Base-by-base conservation (phyloP, 1,140 invertebrate genomes). In the Trialeurodes vaporariorum region DNA sequence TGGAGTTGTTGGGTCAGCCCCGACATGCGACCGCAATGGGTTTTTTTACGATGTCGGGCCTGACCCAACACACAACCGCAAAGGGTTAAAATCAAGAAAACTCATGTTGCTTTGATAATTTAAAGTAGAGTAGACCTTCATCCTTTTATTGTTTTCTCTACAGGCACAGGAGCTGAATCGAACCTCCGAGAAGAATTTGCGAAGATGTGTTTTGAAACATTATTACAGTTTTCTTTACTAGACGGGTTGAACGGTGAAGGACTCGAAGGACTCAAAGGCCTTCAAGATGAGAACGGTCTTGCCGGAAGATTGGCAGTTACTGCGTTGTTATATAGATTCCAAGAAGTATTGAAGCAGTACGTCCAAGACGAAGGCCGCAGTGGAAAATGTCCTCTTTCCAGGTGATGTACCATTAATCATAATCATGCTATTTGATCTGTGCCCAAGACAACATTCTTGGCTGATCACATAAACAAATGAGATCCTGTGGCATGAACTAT, bases 191-290 rank as follows among this genome's bases (percentile, higher is more conserved):
- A 98, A 79, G 94, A 97, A 75, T 97, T 98, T 81, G 94, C 95
- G 24, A 91, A 95, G 75, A 91, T 90, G 0, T 98, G 96, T 76
- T 98, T 98, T 76, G 94, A 98, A 79, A 97, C 95, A 0, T 81
- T 98, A 24, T 83, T 98, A 17, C 93, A 97, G 78, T 98, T 97
- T 81, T 96, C 94, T 0, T 82, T 88, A 68, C 81, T 87, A 27
- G 87, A 91, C 74, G 86, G 88, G 70, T 72, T 85, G 59, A 81
- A 80, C 70, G 78, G 79, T 5, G 64, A 65, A 58, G 68, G 80
- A 83, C 65, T 72, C 77, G 73, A 67, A 63, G 25, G 68, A 69
- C 25, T 58, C 21, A 17, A 25, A 26, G 71, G 72, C 12, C 63
- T 25, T n/a, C 62, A 77, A 64, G 77, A 77, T 67, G 82, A 86